These are phyloP conservation scores for Heterocephalus glaber DNA, from an alignment of 2,113 vertebrate genomes.

Conservation along the genomic window DNA sequence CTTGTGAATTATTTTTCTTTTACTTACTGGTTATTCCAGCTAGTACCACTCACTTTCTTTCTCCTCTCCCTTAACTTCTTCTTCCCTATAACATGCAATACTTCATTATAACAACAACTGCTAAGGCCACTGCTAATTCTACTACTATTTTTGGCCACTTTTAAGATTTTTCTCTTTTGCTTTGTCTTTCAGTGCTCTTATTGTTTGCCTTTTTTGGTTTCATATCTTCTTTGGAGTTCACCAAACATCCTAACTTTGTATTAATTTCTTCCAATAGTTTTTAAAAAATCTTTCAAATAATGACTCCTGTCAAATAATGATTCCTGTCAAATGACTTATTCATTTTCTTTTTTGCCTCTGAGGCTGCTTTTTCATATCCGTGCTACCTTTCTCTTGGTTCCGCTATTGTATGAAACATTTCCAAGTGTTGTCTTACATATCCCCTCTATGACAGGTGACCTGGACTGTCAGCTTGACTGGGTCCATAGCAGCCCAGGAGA, in stretches of 20 bases:
- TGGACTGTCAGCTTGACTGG: neutral
- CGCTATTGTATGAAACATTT: neutral
- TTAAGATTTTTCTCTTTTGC: neutral
- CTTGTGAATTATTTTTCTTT: neutral
- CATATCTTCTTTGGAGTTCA: neutral
- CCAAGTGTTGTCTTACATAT: neutral
- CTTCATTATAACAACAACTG: neutral
- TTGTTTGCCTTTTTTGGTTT: neutral
- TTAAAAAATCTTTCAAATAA: neutral
- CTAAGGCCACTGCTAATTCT: neutral
- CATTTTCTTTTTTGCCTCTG: neutral
- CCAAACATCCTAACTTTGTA: neutral
- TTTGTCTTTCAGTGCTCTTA: neutral
- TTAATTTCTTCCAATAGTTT: neutral
- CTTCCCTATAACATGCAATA: neutral
- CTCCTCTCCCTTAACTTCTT: no score
- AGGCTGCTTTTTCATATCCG: neutral
- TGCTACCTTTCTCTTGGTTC: neutral
- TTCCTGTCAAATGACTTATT: neutral
- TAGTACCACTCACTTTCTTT: neutral
- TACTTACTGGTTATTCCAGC: neutral
- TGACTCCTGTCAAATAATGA: neutral
- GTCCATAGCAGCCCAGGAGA: neutral
- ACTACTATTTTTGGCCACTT: neutral
- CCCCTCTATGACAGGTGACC: neutral